Evolutionary conservation across 2,888 invertebrate species (phyloP), one percentile per base, ranked within the genome.

Genomic region (Pyrrhopygopsis socrates): DNA sequence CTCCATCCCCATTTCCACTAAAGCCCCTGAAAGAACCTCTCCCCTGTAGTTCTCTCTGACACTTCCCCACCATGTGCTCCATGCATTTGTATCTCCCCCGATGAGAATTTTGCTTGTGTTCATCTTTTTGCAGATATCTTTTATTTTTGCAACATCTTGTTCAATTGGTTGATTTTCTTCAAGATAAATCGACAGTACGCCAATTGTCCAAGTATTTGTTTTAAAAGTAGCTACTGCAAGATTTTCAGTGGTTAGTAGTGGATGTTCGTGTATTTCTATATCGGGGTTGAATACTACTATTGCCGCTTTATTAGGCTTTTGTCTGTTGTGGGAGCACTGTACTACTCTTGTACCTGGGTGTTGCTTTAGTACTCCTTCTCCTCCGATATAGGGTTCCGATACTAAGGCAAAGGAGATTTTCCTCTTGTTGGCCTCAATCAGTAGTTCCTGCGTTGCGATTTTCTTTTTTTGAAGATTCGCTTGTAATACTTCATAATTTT

Each of bases 51-150:
- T 54, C n/a, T 54, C 54, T n/a, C 6, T 54, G 6, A 4, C 8
- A 38, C 68, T 68, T 24, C 68, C 68, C 68, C 68, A 68, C 68
- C 68, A 68, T 3, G 68, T 34, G 68, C 68, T 34, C 75, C 77
- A 78, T 15, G 67, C 81, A 6, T 68, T 68, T 34, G 15, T 24
- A 15, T 68, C 68, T 22, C 68, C 68, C 15, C 68, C 68, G n/a
- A 68, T 68, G 5, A 68, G 2, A 22, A 68, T 68, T 24, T 38
- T 68, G 5, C 18, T 34, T 9, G 34, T 34, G 2, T 34, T n/a
- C 6, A 67, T 6, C n/a, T 67, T 34, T 29, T 29, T n/a, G 20
- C 29, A 29, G 34, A 68, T 68, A n/a, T 20, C 24, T 68, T 38
- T 68, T 22, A 68, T 68, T 22, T 20, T 30, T 6, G 18, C 20